These are phyloP conservation scores for Lota lota DNA, from an alignment of 2,113 vertebrate genomes.

Conservation along the genomic window DNA sequence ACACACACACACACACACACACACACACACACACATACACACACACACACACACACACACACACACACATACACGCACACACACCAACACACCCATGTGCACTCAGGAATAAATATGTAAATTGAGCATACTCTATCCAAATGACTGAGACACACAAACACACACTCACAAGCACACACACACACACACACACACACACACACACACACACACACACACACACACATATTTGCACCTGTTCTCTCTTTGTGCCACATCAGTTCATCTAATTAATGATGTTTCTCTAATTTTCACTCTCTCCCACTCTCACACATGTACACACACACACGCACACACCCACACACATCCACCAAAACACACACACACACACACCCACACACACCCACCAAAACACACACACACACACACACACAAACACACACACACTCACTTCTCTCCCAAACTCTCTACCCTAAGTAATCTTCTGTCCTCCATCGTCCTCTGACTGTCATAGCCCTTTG, in stretches of 20 bases:
- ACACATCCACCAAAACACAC: not conserved
- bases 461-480: slow-evolving; percentile 32
- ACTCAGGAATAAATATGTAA: slow-evolving; percentile 16
- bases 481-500: slow-evolving; percentile 29
- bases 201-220: slow-evolving; percentile 10
- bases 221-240: slow-evolving; percentile 60
- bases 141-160: slow-evolving; percentile 23
- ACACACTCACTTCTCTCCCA: slow-evolving; percentile 1
- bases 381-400: too few relatives aligned
- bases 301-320: slow-evolving; percentile 8
- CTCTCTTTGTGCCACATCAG: slow-evolving; percentile 64
- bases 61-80: slow-evolving; percentile 29
- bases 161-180: slow-evolving; percentile 32
- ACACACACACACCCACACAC: not conserved
- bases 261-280: slow-evolving; percentile 69
- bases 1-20: not conserved
- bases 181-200: slow-evolving; percentile 9
- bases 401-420: not conserved
- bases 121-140: too few relatives aligned
- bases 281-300: not conserved
- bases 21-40: too few relatives aligned
- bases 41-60: slow-evolving; percentile 25
- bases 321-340: not conserved
- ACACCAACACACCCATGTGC: not conserved
- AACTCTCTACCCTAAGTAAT: slow-evolving; percentile 41